These are phyloP conservation scores for Cantharis flavilabris DNA, from an alignment of 2,888 invertebrate species.

Conservation along the genomic window DNA sequence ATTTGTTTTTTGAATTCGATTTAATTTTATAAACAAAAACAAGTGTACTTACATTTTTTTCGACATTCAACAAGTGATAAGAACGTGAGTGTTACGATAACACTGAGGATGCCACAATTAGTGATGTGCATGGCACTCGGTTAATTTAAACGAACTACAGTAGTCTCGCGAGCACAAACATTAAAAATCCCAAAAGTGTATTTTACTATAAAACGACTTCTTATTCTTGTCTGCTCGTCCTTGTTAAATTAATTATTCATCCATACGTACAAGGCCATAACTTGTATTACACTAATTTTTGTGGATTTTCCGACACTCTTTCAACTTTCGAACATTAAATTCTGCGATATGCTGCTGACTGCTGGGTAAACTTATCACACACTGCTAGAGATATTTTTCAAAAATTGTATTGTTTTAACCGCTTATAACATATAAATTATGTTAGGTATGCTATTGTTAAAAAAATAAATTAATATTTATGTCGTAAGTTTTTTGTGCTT, in stretches of 20 bases:
- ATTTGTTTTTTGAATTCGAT: too few relatives aligned
- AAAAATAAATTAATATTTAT: not conserved
- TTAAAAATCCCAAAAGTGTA: slow-evolving; percentile 13
- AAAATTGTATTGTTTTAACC: not conserved
- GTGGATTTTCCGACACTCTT: slow-evolving; percentile 16
- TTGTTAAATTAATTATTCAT: slow-evolving; percentile 8
- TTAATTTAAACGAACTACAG: not conserved
- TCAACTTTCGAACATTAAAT: not conserved
- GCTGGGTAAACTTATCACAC: not conserved
- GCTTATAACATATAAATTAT: not conserved
- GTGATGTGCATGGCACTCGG: slow-evolving; percentile 15
- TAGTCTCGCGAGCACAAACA: slow-evolving; percentile 28
- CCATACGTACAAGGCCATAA: slow-evolving; percentile 14
- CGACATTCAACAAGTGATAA: slow-evolving; percentile 27
- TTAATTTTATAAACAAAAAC: not conserved
- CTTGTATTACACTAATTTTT: slow-evolving; percentile 12
- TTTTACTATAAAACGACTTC: not conserved
- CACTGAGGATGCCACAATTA: slow-evolving; percentile 17
- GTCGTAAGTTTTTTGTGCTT: not conserved
- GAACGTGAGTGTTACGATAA: slow-evolving; percentile 25
- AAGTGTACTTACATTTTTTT: slow-evolving; percentile 37
- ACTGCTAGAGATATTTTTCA: not conserved
- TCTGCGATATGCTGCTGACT: not conserved
- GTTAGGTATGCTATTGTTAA: not conserved
- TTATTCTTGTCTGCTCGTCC: slow-evolving; percentile 1